Percentiles rank a stretch among this genome's conserved stretches.
phyloP scores from a whole-genome alignment of 2,797 vertebrate genomes.

The Anguilla marmorata region DNA sequence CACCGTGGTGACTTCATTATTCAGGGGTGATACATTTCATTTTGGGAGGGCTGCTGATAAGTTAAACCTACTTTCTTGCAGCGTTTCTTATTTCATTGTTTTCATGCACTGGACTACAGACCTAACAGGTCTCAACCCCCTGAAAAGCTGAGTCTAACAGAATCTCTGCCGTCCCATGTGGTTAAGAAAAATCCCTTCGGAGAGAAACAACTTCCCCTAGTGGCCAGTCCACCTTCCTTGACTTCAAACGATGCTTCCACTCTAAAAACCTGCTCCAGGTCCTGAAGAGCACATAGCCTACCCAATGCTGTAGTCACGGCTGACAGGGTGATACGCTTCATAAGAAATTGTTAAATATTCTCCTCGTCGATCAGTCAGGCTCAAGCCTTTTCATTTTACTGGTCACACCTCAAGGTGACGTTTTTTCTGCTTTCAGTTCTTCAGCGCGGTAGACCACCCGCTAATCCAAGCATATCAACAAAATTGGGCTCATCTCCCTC shows the following conservation, averaged over 20 bases:
- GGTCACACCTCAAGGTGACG: not conserved
- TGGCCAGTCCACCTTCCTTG: constrained; percentile 44
- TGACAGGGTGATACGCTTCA: not conserved
- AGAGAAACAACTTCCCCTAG: constrained; percentile 67
- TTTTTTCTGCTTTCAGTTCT: not conserved
- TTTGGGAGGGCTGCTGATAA: not conserved
- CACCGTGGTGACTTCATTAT: not conserved
- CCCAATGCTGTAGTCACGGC: not conserved
- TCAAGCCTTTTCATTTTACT: not conserved
- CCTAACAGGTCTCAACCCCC: not conserved
- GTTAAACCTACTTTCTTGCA: not conserved
- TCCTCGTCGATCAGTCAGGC: not conserved
- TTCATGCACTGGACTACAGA: not conserved
- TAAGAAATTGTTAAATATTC: not conserved
- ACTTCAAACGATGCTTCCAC: not conserved
- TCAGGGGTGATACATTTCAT: not conserved
- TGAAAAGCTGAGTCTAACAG: not conserved
- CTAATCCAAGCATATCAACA: not conserved
- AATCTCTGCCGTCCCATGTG: not conserved
- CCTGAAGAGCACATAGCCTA: not conserved
- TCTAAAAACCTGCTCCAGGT: not conserved
- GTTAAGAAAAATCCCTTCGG: constrained; percentile 10
- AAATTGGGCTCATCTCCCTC: not conserved
- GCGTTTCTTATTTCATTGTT: not conserved
- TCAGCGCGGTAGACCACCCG: not conserved